Conservation (phyloP, 1,140 invertebrate species). For the Pseudomyrmex gracilis region DNA sequence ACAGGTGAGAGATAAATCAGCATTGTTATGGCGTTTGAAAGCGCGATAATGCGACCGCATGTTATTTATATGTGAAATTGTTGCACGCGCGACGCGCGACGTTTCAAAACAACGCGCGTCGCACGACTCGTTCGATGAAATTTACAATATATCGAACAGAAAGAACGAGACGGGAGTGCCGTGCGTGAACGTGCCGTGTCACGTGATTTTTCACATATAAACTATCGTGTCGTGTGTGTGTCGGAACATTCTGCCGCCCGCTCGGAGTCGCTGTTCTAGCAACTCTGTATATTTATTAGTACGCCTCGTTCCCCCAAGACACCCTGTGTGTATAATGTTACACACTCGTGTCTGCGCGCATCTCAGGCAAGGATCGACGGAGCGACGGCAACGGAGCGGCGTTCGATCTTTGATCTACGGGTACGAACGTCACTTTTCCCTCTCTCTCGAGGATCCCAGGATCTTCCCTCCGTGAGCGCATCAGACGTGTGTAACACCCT, state of each 20-base stretch:
- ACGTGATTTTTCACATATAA: not conserved
- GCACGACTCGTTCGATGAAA: too few species aligned
- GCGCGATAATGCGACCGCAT: too few species aligned
- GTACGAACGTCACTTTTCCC: constrained; percentile 65
- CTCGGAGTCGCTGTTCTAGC: not conserved
- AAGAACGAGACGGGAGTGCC: not conserved
- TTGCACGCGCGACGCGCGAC: too few species aligned
- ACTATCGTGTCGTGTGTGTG: not conserved
- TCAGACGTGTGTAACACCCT: constrained; percentile 14
- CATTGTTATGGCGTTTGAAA: too few species aligned
- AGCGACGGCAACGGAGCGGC: constrained; percentile 60
- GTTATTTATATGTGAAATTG: too few species aligned
- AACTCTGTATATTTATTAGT: not conserved
- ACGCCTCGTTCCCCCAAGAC: constrained; percentile 8
- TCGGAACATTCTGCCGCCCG: not conserved
- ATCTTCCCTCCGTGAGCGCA: constrained; percentile 60
- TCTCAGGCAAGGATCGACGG: constrained; percentile 30
- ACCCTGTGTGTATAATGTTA: constrained; percentile 55
- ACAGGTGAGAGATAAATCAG: too few species aligned
- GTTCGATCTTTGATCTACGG: constrained; percentile 70
- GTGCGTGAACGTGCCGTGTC: not conserved
- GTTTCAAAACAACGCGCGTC: too few species aligned
- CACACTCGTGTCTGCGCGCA: constrained; percentile 21
- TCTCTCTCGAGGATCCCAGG: constrained; percentile 45
- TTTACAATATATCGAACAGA: too few species aligned